Conservation (phyloP, 2,113 vertebrate species). For the Apeltes quadracus region DNA sequence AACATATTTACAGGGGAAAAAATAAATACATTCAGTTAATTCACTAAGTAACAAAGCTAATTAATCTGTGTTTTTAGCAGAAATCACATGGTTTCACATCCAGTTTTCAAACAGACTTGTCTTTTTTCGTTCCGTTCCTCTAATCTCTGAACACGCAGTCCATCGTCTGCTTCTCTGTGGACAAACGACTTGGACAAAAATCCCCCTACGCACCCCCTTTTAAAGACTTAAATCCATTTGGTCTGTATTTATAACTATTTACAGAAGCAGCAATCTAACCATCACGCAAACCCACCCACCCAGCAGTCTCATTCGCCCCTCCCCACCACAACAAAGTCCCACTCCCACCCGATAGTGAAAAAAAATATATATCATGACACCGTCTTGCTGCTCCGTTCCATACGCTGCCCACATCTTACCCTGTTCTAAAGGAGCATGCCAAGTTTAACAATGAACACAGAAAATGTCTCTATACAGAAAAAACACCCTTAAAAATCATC, state of each 20-base stretch:
- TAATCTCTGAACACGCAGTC: constrained; percentile 49
- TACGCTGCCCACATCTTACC: constrained; percentile 71
- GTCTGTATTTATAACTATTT: constrained; percentile 81
- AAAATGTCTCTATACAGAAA: constrained; percentile 82
- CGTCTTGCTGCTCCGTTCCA: constrained; percentile 58
- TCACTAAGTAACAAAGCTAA: constrained; percentile 86
- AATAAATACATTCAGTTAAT: constrained; percentile 84
- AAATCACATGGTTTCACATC: constrained; percentile 79
- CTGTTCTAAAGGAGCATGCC: constrained; percentile 84
- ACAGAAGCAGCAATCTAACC: constrained; percentile 80
- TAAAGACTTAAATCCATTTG: constrained; percentile 68
- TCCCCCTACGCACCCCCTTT: constrained; percentile 44
- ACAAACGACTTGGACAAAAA: constrained; percentile 63
- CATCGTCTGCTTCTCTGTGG: constrained; percentile 57
- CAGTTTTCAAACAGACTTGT: constrained; percentile 68
- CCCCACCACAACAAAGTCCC: constrained; percentile 50
- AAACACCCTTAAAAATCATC: constrained; percentile 75
- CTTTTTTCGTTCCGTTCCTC: constrained; percentile 51
- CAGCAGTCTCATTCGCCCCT: constrained; percentile 41
- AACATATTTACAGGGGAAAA: constrained; percentile 84
- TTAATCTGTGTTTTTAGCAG: constrained; percentile 79
- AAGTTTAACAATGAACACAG: constrained; percentile 82
- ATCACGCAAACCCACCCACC: constrained; percentile 74
- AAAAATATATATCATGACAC: constrained; percentile 44
- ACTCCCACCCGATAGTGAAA: constrained; percentile 58